These are phyloP conservation scores for Bombyx mori DNA, from an alignment of 1,140 invertebrate genomes.

Conservation along the genomic window ASM3026992v2 NC_085116.1:8573501-8574000, in stretches of 20 bases:
- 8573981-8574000: no score
- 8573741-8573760: slow-evolving; percentile 84
- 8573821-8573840: slow-evolving; percentile 83
- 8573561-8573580: slow-evolving; percentile 80
- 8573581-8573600: slow-evolving; percentile 84
- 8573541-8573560: slow-evolving; percentile 78
- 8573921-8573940: neutral
- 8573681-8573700: slow-evolving; percentile 86
- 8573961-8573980: no score
- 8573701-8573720: slow-evolving; percentile 86
- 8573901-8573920: neutral
- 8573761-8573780: slow-evolving; percentile 85
- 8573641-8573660: slow-evolving; percentile 81
- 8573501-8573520: slow-evolving; percentile 84
- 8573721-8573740: slow-evolving; percentile 80
- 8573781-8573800: slow-evolving; percentile 88
- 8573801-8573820: slow-evolving; percentile 85
- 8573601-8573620: slow-evolving; percentile 80
- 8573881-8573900: slow-evolving; percentile 12
- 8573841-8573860: slow-evolving; percentile 83
- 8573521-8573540: slow-evolving; percentile 79
- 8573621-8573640: slow-evolving; percentile 82
- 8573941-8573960: no score
- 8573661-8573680: slow-evolving; percentile 83
- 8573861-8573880: slow-evolving; percentile 84